Evolutionary conservation across 53 echinoderm and acorn worm species (phyloP), one percentile per base, ranked within the genome.

Genomic region (Temnopleurus reevesii): DNA sequence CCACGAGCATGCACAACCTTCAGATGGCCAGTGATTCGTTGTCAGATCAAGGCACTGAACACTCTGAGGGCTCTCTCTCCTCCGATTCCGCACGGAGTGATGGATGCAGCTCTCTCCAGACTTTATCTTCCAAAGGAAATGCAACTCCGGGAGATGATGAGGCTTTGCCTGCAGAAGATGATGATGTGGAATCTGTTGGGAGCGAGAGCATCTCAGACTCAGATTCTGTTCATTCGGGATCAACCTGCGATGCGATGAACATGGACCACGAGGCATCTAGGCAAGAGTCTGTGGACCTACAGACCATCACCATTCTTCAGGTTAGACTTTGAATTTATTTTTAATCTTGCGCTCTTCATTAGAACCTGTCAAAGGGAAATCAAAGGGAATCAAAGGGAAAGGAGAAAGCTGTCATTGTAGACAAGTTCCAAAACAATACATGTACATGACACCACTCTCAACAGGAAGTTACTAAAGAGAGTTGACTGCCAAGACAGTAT

Each of bases 121-220:
- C n/a, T n/a, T n/a, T n/a, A n/a, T n/a, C n/a, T n/a, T n/a, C n/a
- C n/a, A n/a, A n/a, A n/a, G n/a, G n/a, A n/a, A n/a, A n/a, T n/a
- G n/a, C n/a, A n/a, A n/a, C n/a, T 24, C n/a, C 57, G 23, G 8
- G 10, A n/a, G 41, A 43, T 21, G 41, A 71, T 21, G 8, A n/a
- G 9, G 6, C 19, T 71, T 41, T 23, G 41, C 71, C n/a, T 13
- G 2, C 7, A 10, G 23, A 36, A 19, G 21, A 38, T 41, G 10
- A 71, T 71, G 71, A 31, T 0, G 51, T 80, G 15, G 80, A 80
- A 51, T 80, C 80, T 49, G 46, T 80, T 49, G 80, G 80, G 19
- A 80, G 80, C 47, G 80, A 80, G 28, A 51, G 1, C 31, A 51
- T 80, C 47, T 80, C 80, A 49, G 80, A 80, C 30, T 80, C 80